A percentile compares a stretch with the other conserved stretches of the same genome.
Conservation (phyloP, 35 echinoderm and acorn worm species). For the Acanthaster planci region DNA sequence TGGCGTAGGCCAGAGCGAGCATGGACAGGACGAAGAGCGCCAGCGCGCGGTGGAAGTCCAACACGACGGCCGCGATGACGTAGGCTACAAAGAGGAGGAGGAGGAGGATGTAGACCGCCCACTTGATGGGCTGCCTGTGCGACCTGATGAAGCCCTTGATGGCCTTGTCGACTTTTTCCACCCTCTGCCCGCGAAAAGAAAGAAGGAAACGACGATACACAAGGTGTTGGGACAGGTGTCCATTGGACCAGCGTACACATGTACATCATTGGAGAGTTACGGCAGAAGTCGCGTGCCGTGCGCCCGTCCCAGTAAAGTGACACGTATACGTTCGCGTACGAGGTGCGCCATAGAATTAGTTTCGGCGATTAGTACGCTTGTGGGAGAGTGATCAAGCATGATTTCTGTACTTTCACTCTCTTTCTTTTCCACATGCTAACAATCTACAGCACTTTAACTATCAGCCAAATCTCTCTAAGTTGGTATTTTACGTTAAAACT, state of each 20-base stretch:
- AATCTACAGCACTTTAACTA: too few species aligned
- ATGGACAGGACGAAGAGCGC: constrained; percentile 53
- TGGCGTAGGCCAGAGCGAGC: constrained; percentile 3
- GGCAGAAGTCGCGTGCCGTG: neutral
- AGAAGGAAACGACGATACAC: neutral
- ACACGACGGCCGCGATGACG: constrained; percentile 37
- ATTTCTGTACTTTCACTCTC: too few species aligned
- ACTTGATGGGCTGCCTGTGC: constrained; percentile 26
- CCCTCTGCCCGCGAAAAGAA: neutral
- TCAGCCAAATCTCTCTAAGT: too few species aligned
- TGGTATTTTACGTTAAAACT: too few species aligned
- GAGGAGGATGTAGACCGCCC: constrained; percentile 1
- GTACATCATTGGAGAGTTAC: neutral
- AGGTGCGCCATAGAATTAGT: too few species aligned
- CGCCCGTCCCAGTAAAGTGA: too few species aligned
- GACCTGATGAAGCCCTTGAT: constrained; percentile 27
- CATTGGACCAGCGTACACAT: neutral
- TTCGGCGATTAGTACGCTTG: too few species aligned
- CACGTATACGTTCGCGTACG: too few species aligned
- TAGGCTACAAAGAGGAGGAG: constrained; percentile 32
- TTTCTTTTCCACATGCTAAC: too few species aligned
- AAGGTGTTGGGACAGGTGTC: neutral
- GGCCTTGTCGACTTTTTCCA: constrained; percentile 28
- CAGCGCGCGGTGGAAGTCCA: constrained; percentile 38
- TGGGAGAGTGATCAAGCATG: too few species aligned